Conservation (phyloP, 2,888 invertebrate genomes). For the Cantharis nigra region DNA sequence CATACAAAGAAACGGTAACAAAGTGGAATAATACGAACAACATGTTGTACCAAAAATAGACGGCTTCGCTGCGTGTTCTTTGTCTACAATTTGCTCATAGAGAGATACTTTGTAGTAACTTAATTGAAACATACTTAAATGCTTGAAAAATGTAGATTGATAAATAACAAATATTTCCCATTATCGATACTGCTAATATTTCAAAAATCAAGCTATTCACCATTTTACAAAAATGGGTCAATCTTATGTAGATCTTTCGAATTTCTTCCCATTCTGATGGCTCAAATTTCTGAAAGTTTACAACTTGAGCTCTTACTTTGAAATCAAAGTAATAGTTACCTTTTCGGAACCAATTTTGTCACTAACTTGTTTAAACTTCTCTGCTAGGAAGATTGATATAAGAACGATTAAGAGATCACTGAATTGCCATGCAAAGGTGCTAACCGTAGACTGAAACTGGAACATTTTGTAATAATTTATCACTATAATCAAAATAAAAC, state of each 20-base stretch:
- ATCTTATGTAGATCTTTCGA: not conserved
- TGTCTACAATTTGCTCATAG: not conserved
- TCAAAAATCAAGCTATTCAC: not conserved
- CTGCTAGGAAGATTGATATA: conserved; percentile 14
- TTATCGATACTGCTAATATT: not conserved
- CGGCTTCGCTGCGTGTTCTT: not conserved
- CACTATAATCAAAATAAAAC: no score
- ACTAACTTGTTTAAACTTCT: conserved; percentile 22
- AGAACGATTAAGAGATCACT: conserved; percentile 20
- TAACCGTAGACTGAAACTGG: conserved; percentile 10
- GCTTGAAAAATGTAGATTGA: not conserved
- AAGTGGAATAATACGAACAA: not conserved
- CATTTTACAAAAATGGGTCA: not conserved
- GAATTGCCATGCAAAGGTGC: conserved; percentile 26
- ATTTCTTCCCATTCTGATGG: not conserved
- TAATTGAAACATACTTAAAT: not conserved
- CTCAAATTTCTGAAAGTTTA: not conserved
- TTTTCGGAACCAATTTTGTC: not conserved
- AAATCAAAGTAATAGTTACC: not conserved
- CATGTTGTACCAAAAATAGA: not conserved
- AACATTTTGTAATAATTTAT: not conserved
- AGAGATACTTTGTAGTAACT: not conserved
- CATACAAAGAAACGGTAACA: not conserved
- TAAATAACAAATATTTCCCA: not conserved
- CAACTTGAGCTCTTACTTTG: no score